Conservation (phyloP, 2,888 invertebrate genomes). For the Macropis europaea region DNA sequence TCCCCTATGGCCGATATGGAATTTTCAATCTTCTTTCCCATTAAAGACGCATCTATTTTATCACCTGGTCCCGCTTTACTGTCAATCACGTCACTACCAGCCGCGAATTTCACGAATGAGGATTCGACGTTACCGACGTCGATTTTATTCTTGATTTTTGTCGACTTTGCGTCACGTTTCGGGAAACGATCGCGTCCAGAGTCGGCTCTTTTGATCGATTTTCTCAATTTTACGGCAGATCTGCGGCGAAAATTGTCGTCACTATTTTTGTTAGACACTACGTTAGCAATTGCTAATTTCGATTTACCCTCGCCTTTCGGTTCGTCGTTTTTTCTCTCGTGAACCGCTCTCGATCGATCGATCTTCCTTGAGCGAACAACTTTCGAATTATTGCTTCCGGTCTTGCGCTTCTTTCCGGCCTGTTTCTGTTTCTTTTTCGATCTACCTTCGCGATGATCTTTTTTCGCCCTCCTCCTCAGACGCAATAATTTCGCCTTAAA, state of each 20-base stretch:
- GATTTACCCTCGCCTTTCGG: conserved; percentile 18
- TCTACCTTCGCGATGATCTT: not conserved
- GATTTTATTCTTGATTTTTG: not conserved
- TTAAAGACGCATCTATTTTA: not conserved
- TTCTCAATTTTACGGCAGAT: conserved; percentile 7
- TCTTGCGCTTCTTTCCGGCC: conserved; percentile 4
- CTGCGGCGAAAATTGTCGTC: conserved; percentile 29
- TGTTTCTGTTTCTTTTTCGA: conserved; percentile 27
- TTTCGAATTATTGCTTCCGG: not conserved
- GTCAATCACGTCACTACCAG: not conserved
- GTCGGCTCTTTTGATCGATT: conserved; percentile 2
- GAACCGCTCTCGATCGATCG: conserved; percentile 1
- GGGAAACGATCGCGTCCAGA: not conserved
- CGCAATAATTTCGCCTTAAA: conserved; percentile 20
- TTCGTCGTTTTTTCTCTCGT: conserved; percentile 5
- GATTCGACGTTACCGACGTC: not conserved
- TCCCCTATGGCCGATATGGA: not conserved
- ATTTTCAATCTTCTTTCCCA: not conserved
- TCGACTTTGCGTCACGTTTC: not conserved
- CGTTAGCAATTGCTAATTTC: conserved; percentile 7
- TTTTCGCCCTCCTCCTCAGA: conserved; percentile 13
- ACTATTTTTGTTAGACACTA: conserved; percentile 21
- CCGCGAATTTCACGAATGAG: not conserved
- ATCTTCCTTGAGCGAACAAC: not conserved
- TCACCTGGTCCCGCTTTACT: not conserved